Evolutionary conservation across 2,113 vertebrate genomes (phyloP).

Genomic region (Mus spicilegus): DNA sequence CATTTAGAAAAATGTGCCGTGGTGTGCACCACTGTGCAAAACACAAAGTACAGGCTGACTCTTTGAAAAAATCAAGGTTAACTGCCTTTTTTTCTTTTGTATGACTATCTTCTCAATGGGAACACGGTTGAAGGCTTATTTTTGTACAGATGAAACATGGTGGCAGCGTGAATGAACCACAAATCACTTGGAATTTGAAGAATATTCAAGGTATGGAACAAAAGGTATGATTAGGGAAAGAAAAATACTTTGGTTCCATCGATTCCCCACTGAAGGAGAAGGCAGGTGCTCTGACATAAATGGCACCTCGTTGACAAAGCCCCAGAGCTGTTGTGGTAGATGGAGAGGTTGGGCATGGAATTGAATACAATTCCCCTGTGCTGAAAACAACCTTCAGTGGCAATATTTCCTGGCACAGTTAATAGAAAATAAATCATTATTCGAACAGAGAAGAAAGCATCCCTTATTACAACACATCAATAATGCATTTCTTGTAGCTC

Average conservation of each 20-base stretch:
- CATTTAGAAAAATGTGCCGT: background rate
- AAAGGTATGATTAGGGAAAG: background rate
- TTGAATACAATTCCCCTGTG: background rate
- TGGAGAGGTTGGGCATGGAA: slow-evolving; percentile 32
- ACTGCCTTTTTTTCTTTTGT: slow-evolving; percentile 6
- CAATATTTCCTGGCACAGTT: slow-evolving; percentile 30
- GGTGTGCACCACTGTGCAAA: slow-evolving; percentile 24
- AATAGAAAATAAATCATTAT: slow-evolving; percentile 73
- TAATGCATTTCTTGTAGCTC: slow-evolving; percentile 56
- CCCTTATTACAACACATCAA: slow-evolving; percentile 64
- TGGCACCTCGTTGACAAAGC: slow-evolving; percentile 34
- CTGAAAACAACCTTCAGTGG: slow-evolving; percentile 49
- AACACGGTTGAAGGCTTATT: background rate
- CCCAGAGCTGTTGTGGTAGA: slow-evolving; percentile 9
- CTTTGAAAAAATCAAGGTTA: background rate
- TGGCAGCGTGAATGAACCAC: background rate
- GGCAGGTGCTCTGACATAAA: slow-evolving; percentile 3
- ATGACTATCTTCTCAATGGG: background rate
- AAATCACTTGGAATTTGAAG: slow-evolving; percentile 42
- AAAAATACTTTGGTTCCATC: slow-evolving; percentile 25
- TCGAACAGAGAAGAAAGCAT: slow-evolving; percentile 43
- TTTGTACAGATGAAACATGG: background rate
- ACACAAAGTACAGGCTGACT: background rate
- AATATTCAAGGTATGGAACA: background rate
- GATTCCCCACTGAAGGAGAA: slow-evolving; percentile 50